These are phyloP conservation scores for Linepithema humile DNA, from an alignment of 1,140 invertebrate species.

Conservation along the genomic window DNA sequence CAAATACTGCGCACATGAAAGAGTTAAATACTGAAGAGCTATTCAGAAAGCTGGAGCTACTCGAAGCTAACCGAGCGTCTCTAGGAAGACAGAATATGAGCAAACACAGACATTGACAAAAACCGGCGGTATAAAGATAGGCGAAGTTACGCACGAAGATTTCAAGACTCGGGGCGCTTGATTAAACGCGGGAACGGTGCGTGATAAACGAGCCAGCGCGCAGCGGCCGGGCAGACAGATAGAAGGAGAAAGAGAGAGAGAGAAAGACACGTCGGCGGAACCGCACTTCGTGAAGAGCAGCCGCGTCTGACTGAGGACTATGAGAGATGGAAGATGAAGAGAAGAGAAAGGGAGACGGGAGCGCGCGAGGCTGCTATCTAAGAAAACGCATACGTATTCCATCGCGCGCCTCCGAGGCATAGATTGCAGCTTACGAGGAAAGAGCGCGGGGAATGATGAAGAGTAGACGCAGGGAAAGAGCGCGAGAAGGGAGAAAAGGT, in stretches of 20 bases:
- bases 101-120: slow-evolving; percentile 28
- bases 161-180: slow-evolving; percentile 47
- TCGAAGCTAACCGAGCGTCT: background rate
- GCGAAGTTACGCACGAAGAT: slow-evolving; percentile 40
- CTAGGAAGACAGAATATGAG: background rate
- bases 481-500: background rate
- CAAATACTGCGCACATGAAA: background rate
- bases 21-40: background rate
- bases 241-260: slow-evolving; percentile 23
- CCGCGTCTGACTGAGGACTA: slow-evolving; percentile 28
- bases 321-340: slow-evolving; percentile 38
- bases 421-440: slow-evolving; percentile 50
- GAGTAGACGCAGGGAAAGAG: slow-evolving; percentile 27
- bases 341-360: slow-evolving; percentile 27
- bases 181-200: slow-evolving; percentile 47
- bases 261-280: slow-evolving; percentile 45
- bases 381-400: slow-evolving; percentile 39
- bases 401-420: slow-evolving; percentile 42
- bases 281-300: slow-evolving; percentile 34
- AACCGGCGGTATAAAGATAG: slow-evolving; percentile 32
- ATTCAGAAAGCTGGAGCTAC: too few species aligned
- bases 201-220: slow-evolving; percentile 52
- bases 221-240: slow-evolving; percentile 26
- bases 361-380: slow-evolving; percentile 28
- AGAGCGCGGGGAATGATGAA: slow-evolving; percentile 46